Percentiles rank a stretch among this genome's conserved stretches.
phyloP scores from a whole-genome alignment of 2,113 vertebrate genomes.

The Sphaerodactylus townsendi region DNA sequence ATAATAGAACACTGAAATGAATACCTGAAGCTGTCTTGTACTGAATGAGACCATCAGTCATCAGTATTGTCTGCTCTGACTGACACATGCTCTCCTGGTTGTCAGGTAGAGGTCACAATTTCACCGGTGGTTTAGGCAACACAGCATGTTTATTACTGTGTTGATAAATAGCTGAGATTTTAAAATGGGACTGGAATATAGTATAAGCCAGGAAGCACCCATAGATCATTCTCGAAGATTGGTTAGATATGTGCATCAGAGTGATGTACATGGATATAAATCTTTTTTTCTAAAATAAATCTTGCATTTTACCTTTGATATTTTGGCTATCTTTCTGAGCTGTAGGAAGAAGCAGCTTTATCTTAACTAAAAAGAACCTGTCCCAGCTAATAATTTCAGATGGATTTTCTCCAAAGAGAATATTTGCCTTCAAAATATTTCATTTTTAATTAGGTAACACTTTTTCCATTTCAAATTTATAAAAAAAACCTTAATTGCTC shows the following conservation, averaged over 20 bases:
- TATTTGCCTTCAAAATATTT: constrained; percentile 53
- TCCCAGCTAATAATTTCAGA: constrained; percentile 35
- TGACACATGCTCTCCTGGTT: too few species aligned
- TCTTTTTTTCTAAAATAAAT: constrained; percentile 7
- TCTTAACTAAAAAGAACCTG: constrained; percentile 34
- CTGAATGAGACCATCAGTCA: too few species aligned
- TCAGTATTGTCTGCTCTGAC: too few species aligned
- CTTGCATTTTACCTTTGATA: constrained; percentile 39
- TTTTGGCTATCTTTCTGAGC: constrained; percentile 40
- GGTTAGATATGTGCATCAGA: constrained; percentile 35
- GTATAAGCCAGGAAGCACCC: not conserved
- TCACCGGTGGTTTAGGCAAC: too few species aligned
- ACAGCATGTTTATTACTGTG: too few species aligned
- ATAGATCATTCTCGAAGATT: constrained; percentile 18
- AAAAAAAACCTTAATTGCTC: constrained; percentile 37
- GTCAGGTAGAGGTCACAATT: too few species aligned
- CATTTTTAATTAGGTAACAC: constrained; percentile 43
- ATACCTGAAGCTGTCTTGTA: too few species aligned
- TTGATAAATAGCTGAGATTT: too few species aligned
- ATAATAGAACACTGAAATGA: too few species aligned
- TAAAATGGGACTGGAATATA: too few species aligned
- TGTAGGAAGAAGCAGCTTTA: constrained; percentile 17
- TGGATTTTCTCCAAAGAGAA: constrained; percentile 50
- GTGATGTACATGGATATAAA: constrained; percentile 13
- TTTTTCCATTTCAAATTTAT: constrained; percentile 16